Conservation (phyloP, 2,888 invertebrate genomes). For the Phalangium opilio region DNA sequence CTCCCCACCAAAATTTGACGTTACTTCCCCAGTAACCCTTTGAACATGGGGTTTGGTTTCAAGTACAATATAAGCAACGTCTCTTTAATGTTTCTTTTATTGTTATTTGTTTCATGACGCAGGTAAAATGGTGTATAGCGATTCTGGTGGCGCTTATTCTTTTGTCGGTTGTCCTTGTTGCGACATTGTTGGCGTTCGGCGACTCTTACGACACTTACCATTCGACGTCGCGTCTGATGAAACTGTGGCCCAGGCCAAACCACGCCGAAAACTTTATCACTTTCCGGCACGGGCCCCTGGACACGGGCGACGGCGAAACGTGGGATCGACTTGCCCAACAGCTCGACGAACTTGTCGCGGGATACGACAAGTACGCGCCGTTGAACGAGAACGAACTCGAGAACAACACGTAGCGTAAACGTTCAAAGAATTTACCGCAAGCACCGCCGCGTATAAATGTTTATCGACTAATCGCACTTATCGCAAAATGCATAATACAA, state of each 20-base stretch:
- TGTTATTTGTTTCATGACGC: conserved; percentile 1
- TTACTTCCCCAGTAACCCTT: too few species aligned
- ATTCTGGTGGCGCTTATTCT: conserved; percentile 18
- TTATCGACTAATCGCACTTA: not conserved
- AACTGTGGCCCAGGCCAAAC: conserved; percentile 18
- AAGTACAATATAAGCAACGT: too few species aligned
- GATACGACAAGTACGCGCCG: conserved; percentile 5
- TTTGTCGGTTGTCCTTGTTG: conserved; percentile 15
- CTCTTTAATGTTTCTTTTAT: too few species aligned
- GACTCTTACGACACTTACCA: conserved; percentile 12
- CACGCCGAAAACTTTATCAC: conserved; percentile 13
- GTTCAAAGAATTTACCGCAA: not conserved
- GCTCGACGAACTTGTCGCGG: conserved; percentile 13
- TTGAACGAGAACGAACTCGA: not conserved
- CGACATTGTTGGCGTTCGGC: conserved; percentile 15
- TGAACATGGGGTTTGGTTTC: too few species aligned
- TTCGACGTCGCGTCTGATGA: conserved; percentile 17
- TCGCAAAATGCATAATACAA: not conserved
- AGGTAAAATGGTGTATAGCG: conserved; percentile 18
- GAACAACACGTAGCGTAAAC: too few species aligned
- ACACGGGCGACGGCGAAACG: conserved; percentile 12
- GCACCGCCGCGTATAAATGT: too few species aligned
- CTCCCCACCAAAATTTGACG: too few species aligned
- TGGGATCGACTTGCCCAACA: conserved; percentile 18
- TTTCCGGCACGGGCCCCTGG: conserved; percentile 17